Percentiles rank a stretch among this genome's conserved stretches.
These are phyloP conservation scores for Eubasilissa splendida DNA, from an alignment of 2,888 invertebrate genomes.

Conservation along the genomic window DNA sequence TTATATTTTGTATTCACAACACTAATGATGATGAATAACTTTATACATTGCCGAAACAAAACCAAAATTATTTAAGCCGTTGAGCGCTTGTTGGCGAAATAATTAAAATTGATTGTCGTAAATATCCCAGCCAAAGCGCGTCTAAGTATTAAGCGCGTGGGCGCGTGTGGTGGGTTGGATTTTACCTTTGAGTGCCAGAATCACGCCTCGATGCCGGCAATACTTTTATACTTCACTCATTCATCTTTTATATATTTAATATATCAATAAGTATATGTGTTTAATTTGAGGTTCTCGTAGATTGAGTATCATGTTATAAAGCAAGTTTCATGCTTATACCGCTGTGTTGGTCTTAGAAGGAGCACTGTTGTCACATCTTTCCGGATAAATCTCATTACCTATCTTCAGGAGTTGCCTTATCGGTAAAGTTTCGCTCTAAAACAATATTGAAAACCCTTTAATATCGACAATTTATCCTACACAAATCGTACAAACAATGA, in stretches of 20 bases:
- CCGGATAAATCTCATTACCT: too few species aligned
- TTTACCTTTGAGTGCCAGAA: neutral
- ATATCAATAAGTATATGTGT: too few species aligned
- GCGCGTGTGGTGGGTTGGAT: neutral
- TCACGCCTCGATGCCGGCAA: neutral
- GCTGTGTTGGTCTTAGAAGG: too few species aligned
- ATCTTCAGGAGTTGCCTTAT: too few species aligned
- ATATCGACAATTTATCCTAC: too few species aligned
- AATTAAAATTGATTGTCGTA: slow-evolving; percentile 39
- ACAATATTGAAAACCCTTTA: too few species aligned
- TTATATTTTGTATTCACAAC: slow-evolving; percentile 55
- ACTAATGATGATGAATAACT: slow-evolving; percentile 55
- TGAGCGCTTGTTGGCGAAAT: slow-evolving; percentile 24
- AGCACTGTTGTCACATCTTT: too few species aligned
- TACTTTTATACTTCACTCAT: neutral
- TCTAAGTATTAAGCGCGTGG: slow-evolving; percentile 12
- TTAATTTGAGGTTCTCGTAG: too few species aligned
- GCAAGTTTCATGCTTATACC: too few species aligned
- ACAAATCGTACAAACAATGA: too few species aligned
- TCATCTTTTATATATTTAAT: neutral
- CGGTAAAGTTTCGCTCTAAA: too few species aligned
- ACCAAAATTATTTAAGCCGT: slow-evolving; percentile 23
- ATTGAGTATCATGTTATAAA: too few species aligned
- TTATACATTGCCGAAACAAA: slow-evolving; percentile 33
- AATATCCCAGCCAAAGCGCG: slow-evolving; percentile 24